Percentiles rank a stretch among this genome's conserved stretches.
These are phyloP conservation scores for Kradibia gibbosae DNA, from an alignment of 1,140 invertebrate species.

Conservation along the genomic window DNA sequence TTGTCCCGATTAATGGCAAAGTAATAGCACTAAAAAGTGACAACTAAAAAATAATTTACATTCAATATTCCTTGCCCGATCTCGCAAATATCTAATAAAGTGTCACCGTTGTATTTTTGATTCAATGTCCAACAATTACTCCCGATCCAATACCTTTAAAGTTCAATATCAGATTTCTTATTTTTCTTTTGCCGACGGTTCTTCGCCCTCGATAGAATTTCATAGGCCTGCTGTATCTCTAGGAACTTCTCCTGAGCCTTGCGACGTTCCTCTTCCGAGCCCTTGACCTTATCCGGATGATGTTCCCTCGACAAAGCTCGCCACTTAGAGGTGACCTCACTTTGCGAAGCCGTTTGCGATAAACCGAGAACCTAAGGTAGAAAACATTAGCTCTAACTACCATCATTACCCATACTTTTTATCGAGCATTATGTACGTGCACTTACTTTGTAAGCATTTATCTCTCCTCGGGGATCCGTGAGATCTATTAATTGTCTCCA, in stretches of 20 bases:
- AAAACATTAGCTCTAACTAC: background rate
- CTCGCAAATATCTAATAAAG: background rate
- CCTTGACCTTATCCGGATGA: slow-evolving; percentile 94
- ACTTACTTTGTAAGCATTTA: slow-evolving; percentile 88
- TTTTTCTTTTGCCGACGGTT: slow-evolving; percentile 80
- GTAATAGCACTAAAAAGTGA: background rate
- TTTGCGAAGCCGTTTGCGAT: slow-evolving; percentile 82
- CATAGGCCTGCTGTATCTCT: slow-evolving; percentile 94
- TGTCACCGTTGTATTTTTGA: background rate
- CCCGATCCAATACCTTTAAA: slow-evolving; percentile 25
- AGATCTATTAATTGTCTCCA: slow-evolving; percentile 90
- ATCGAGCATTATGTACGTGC: background rate
- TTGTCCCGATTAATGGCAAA: background rate
- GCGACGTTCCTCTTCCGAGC: slow-evolving; percentile 75
- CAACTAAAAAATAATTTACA: background rate
- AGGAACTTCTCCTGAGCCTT: slow-evolving; percentile 90
- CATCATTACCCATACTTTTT: background rate
- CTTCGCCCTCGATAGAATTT: slow-evolving; percentile 89
- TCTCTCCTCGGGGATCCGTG: slow-evolving; percentile 90
- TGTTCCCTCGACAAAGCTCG: slow-evolving; percentile 86
- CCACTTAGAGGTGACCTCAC: slow-evolving; percentile 89
- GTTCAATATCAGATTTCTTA: slow-evolving; percentile 73
- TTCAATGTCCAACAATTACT: background rate
- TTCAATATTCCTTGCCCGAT: background rate
- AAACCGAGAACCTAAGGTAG: slow-evolving; percentile 81